These are phyloP conservation scores for Branchellion lobata DNA, from an alignment of 2,888 invertebrate species.

Conservation along the genomic window DNA sequence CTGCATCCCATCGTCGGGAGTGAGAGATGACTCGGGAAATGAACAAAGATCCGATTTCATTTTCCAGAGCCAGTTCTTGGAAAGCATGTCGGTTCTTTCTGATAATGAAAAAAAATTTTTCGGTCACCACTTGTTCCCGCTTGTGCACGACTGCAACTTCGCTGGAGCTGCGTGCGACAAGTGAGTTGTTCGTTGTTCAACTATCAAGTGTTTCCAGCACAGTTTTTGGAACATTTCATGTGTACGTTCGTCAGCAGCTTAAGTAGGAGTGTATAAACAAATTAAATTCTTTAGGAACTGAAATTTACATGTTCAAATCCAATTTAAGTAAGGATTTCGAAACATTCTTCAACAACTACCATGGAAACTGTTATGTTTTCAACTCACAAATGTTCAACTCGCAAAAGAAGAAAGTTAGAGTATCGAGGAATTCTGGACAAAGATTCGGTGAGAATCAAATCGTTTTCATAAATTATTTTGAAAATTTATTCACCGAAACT, in stretches of 20 bases:
- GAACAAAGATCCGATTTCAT: background rate
- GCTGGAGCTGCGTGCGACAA: background rate
- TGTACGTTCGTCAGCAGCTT: too few relatives aligned
- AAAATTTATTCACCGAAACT: too few relatives aligned
- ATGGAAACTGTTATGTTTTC: conserved; percentile 50
- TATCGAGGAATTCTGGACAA: conserved; percentile 36
- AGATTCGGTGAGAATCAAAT: conserved; percentile 36
- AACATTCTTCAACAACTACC: conserved; percentile 43
- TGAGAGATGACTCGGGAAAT: background rate
- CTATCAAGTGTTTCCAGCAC: too few relatives aligned
- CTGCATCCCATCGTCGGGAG: background rate
- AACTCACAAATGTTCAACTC: conserved; percentile 44
- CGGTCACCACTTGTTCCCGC: background rate
- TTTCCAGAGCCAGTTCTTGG: conserved; percentile 1
- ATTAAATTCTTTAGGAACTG: too few relatives aligned
- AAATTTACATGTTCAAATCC: background rate
- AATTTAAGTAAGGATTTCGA: conserved; percentile 40
- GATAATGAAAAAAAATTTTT: background rate
- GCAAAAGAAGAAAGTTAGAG: background rate
- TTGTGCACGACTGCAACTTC: background rate
- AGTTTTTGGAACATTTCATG: too few relatives aligned
- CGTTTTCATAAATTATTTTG: too few relatives aligned
- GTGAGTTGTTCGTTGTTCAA: too few relatives aligned
- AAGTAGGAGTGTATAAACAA: too few relatives aligned
- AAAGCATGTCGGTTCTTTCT: background rate